Evolutionary conservation across 2,797 vertebrate species (phyloP), one percentile per base, ranked within the genome.

Genomic region (Tokudaia tokunoshimensis): DNA sequence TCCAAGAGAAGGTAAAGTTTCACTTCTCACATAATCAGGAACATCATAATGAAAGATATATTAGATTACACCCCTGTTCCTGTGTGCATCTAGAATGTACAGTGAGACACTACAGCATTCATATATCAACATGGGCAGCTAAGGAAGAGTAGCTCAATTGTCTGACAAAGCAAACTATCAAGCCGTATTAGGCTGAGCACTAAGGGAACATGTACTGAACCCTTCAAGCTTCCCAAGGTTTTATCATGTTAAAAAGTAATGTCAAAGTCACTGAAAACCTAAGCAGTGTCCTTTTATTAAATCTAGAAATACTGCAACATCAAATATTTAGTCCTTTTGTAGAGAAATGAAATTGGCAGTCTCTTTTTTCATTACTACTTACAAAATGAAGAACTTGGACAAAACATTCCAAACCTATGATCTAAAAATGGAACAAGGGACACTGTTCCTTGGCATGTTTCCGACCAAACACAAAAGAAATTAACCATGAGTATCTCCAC

Each of bases 1-100:
- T 99, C 99, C 99, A 99, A 98, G 98, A 97, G 98, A 98, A 98
- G 96, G 82, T 98, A 98, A 98, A 97, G 96, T 98, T 95, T 98
- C 97, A 98, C 98, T 98, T 98, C 96, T 98, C 34, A 0, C 98
- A 95, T 98, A 97, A 98, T 98, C 98, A 98, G 98, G 98, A 99
- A 98, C 98, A 98, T 98, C 98, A 98, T 97, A 98, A 98, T 98
- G 97, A 98, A 98, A 98, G 97, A 98, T 98, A 98, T 98, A 97
- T 81, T 98, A 96, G 97, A 98, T 98, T 98, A 98, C 98, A 96
- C 94, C 98, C 98, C 98, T 98, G 98, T 93, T 98, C 98, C 98
- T 98, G 98, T 97, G 97, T 96, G 98, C 97, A 98, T 98, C 57
- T 98, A 98, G 96, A 98, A 98, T 98, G 98, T 98, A 98, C 98